These are phyloP conservation scores for Platycheirus rosarum DNA, from an alignment of 2,888 invertebrate genomes.

Conservation along the genomic window DNA sequence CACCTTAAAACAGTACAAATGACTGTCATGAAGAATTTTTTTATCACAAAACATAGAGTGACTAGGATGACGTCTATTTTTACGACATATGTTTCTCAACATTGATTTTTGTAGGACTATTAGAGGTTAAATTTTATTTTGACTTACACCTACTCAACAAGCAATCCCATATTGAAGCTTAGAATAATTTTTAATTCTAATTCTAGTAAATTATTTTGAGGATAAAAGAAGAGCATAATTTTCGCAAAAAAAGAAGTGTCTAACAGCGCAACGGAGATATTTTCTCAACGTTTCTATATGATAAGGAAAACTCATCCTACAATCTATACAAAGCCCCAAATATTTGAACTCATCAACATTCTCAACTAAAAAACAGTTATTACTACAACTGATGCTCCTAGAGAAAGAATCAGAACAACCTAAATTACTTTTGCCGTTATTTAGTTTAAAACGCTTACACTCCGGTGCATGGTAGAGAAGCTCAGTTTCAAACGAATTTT, in stretches of 20 bases:
- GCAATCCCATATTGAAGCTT: background rate
- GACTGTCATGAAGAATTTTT: too few species aligned
- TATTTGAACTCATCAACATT: background rate
- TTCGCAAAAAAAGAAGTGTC: slow-evolving; percentile 6
- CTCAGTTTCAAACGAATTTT: background rate
- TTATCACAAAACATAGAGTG: too few species aligned
- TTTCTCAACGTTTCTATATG: background rate
- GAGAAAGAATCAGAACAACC: background rate
- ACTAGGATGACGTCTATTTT: too few species aligned
- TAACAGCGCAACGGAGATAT: slow-evolving; percentile 3
- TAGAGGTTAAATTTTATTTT: background rate
- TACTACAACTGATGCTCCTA: background rate
- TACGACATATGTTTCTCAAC: background rate
- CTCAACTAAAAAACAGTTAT: too few species aligned
- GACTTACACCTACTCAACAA: background rate
- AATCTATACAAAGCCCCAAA: slow-evolving; percentile 1
- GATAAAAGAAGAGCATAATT: background rate
- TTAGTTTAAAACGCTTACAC: background rate
- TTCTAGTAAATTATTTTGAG: background rate
- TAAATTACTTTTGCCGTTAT: background rate
- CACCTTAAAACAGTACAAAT: too few species aligned
- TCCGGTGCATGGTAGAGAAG: background rate
- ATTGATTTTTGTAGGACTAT: background rate
- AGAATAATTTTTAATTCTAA: background rate
- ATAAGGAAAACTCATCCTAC: background rate